These are phyloP conservation scores for Cremastobaeus sp. DNA, from an alignment of 2,888 invertebrate genomes.

Conservation along the genomic window DNA sequence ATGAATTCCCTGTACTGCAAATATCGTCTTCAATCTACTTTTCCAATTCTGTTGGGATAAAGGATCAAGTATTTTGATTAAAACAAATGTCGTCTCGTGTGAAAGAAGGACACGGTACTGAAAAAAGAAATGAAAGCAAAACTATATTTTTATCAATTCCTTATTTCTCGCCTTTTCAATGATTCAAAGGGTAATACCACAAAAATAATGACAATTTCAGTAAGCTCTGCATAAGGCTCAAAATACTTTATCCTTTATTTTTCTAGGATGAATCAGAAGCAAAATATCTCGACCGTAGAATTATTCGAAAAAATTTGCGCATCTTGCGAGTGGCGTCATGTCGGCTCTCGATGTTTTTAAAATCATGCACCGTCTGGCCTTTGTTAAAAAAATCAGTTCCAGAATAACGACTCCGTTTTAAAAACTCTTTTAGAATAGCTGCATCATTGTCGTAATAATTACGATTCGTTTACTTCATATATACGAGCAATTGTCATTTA, in stretches of 20 bases:
- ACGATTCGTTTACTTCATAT: constrained; percentile 12
- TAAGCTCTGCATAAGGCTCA: no score
- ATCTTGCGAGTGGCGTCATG: constrained; percentile 6
- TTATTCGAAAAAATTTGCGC: constrained; percentile 4
- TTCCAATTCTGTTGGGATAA: constrained; percentile 13
- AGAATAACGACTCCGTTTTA: constrained; percentile 15
- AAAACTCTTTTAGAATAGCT: constrained; percentile 31
- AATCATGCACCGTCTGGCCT: constrained; percentile 40
- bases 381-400: constrained; percentile 53
- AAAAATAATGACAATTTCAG: no score
- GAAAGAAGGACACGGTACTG: no score
- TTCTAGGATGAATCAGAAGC: no score
- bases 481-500: constrained; percentile 22
- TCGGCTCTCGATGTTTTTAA: constrained; percentile 24
- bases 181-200: no score
- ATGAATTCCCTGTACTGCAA: constrained; percentile 14
- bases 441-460: constrained; percentile 21
- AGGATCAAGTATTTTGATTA: constrained; percentile 28
- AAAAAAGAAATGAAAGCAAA: no score
- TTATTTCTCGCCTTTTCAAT: no score
- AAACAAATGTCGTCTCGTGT: constrained; percentile 4
- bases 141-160: no score
- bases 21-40: constrained; percentile 4
- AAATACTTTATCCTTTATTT: constrained; percentile 9
- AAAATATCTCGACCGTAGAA: not conserved